A percentile compares a stretch with the other conserved stretches of the same genome.
phyloP scores from a whole-genome alignment of 2,113 vertebrate species.

The Corynorhinus townsendii region DNA sequence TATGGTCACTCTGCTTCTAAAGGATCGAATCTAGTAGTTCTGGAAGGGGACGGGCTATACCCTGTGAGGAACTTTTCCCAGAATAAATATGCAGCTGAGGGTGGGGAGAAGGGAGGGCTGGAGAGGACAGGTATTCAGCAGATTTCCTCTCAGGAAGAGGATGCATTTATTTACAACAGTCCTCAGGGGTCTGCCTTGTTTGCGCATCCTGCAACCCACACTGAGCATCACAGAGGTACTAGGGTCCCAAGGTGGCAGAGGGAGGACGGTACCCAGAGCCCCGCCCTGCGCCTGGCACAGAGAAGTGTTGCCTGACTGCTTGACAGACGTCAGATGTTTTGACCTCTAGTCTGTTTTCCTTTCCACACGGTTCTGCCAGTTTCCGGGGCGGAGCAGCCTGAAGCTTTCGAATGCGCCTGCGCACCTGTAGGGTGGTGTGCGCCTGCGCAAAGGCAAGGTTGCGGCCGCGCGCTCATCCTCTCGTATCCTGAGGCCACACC shows the following conservation, averaged over 20 bases:
- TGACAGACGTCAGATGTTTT: neutral
- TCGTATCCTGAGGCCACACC: fast-evolving
- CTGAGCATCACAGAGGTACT: neutral
- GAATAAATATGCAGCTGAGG: neutral
- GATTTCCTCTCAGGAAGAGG: neutral
- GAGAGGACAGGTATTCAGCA: neutral
- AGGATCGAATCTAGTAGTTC: neutral
- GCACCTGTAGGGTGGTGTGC: too few species aligned
- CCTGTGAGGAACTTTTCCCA: neutral
- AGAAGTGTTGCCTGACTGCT: neutral
- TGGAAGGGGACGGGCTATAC: neutral
- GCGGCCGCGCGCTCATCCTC: too few species aligned
- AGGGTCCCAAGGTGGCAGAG: neutral
- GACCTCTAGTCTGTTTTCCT: neutral
- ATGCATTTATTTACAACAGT: neutral
- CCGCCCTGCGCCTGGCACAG: neutral
- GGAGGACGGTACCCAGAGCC: neutral
- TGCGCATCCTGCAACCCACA: neutral
- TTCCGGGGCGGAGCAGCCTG: neutral
- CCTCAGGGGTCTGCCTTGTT: neutral
- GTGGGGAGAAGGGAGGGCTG: neutral
- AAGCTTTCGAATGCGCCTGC: neutral
- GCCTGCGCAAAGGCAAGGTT: neutral
- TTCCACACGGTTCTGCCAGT: neutral
- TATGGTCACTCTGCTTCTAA: neutral